Base-by-base conservation (phyloP, 1,140 invertebrate species). In the Drosophila gunungcola region DNA sequence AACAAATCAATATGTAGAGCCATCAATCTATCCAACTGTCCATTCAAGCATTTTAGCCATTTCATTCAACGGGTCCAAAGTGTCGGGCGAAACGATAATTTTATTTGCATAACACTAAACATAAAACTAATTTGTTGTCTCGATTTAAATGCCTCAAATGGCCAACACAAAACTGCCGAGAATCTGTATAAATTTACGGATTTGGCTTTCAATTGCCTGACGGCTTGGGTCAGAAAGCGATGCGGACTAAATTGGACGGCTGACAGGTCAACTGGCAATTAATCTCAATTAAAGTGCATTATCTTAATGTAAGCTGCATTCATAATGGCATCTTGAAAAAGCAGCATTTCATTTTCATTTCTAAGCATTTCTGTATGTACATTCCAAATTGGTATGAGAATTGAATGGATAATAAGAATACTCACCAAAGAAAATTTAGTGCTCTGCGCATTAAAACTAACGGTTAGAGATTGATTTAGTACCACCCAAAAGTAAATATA, bases 1-100 rank as follows among this genome's bases (percentile, higher is more conserved):
- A 88, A 83, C 79, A 89, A 89, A 88, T 88, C 83, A 88, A 88
- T 89, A 77, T 77, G 57, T 49, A 61, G 39, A 76, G 57, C 63
- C 55, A 73, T 78, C 61, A 53, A 60, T 79, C 75, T 49, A 43
- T 60, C 34, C 73, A 36, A 46, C 73, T 76, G 73, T 76, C 73
- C 12, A 38, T 73, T 74, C 38, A 51, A 46, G 39, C 46, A 60
- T 55, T 83, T 75, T 52, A 53, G 36, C 60, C 60, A 63, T 77
- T 64, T 49, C 39, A 48, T 64, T 79, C 60, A 45, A 78, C 46
- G 42, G 49, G 52, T 43, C 60, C 60, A 70, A 65, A 75, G 73
- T 58, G 73, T 77, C 68, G 43, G 69, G 49, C 63, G 49, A 57
- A 77, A 78, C 51, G 62, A 88, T 88, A 79, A 88, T 86, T 77